Percentiles rank a stretch among this genome's conserved stretches.
These are phyloP conservation scores for Psittacus erithacus DNA, from an alignment of 2,113 vertebrate species.

Conservation along the genomic window DNA sequence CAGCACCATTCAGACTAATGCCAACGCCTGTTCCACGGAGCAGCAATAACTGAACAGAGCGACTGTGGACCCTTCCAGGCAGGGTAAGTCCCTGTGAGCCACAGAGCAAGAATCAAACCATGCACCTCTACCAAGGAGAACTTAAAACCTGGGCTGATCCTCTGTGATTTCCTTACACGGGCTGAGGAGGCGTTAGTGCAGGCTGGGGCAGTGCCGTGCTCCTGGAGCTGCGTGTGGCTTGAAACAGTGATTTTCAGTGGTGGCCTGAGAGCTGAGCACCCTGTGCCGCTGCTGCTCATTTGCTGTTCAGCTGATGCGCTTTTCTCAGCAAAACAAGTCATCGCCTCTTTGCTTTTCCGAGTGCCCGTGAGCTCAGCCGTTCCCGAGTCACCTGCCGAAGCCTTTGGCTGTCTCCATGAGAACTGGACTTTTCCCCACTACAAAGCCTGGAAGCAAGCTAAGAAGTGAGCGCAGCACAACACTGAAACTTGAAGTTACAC, in stretches of 20 bases:
- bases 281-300: not conserved
- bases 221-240: not conserved
- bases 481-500: not conserved
- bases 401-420: not conserved
- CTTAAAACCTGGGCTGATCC: not conserved
- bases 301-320: not conserved
- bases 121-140: not conserved
- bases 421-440: not conserved
- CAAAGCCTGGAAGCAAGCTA: not conserved
- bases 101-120: not conserved
- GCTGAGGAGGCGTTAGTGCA: accelerated
- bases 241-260: not conserved
- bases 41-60: not conserved
- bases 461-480: not conserved
- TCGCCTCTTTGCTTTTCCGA: not conserved
- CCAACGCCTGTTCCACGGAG: accelerated
- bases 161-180: accelerated
- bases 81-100: not conserved
- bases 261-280: not conserved
- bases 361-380: not conserved
- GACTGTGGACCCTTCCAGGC: not conserved
- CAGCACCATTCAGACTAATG: accelerated
- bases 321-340: not conserved
- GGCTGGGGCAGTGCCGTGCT: accelerated
- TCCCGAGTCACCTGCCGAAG: not conserved